Percentiles rank a stretch among this genome's conserved stretches.
Evolutionary conservation across 2,888 invertebrate species (phyloP).

Genomic region (Clostera curtula): DNA sequence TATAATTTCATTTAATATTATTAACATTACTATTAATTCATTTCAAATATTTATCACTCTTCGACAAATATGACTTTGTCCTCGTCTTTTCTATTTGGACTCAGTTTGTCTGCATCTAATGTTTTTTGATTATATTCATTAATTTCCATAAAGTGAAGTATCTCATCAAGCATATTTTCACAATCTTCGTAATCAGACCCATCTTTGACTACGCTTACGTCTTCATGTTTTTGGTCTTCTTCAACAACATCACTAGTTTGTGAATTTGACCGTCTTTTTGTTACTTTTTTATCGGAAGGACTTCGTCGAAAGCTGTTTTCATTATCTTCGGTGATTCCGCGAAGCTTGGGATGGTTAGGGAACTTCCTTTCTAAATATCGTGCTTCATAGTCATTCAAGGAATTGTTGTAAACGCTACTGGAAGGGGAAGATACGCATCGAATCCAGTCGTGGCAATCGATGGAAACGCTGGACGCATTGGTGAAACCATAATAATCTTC

Average conservation of each 20-base stretch:
- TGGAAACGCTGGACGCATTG: slow-evolving; percentile 50
- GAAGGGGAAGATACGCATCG: slow-evolving; percentile 42
- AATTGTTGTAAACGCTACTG: slow-evolving; percentile 47
- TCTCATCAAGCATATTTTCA: slow-evolving; percentile 57
- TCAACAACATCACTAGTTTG: slow-evolving; percentile 7
- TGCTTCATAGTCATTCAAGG: slow-evolving; percentile 39
- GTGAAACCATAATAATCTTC: slow-evolving; percentile 53
- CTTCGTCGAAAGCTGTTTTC: too few species aligned
- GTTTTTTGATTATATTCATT: slow-evolving; percentile 25
- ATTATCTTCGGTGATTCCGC: slow-evolving; percentile 20
- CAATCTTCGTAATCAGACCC: slow-evolving; percentile 27
- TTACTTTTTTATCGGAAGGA: slow-evolving; percentile 12
- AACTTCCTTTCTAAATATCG: slow-evolving; percentile 36
- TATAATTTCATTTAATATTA: too few species aligned
- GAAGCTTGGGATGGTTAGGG: slow-evolving; percentile 27
- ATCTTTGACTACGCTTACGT: slow-evolving; percentile 6
- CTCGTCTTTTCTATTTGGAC: slow-evolving; percentile 45
- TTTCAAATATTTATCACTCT: slow-evolving; percentile 18
- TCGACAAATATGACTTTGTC: slow-evolving; percentile 53
- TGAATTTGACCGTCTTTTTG: too few species aligned
- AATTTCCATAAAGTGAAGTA: slow-evolving; percentile 53
- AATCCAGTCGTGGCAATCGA: slow-evolving; percentile 59
- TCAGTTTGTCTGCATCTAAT: slow-evolving; percentile 38
- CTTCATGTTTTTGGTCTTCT: slow-evolving; percentile 12
- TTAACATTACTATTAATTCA: slow-evolving; percentile 1